A percentile compares a stretch with the other conserved stretches of the same genome.
Conservation (phyloP, 2,797 vertebrate species). For the Chloroceryle inda region DNA sequence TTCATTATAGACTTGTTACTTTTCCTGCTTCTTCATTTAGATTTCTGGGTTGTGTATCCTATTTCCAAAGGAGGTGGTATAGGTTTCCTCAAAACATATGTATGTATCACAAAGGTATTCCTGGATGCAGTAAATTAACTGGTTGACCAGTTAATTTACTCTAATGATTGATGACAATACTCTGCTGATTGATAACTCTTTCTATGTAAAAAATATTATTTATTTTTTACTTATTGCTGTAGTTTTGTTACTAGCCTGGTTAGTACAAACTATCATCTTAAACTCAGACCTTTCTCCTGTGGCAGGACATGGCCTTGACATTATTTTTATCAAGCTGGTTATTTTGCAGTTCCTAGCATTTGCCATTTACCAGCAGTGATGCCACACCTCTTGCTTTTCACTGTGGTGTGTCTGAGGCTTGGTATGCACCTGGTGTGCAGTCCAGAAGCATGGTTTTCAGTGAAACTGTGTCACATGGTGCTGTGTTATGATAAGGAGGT, state of each 20-base stretch:
- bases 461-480: background rate
- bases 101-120: background rate
- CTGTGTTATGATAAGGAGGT: slow-evolving; percentile 29
- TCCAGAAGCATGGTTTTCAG: background rate
- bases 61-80: background rate
- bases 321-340: background rate
- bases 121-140: background rate
- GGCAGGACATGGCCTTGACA: background rate
- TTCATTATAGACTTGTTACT: background rate
- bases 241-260: background rate
- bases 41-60: background rate
- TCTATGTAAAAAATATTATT: background rate
- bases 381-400: background rate
- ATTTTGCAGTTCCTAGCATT: background rate
- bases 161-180: background rate
- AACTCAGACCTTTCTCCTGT: background rate
- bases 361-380: background rate
- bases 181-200: background rate
- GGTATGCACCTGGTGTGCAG: background rate
- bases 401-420: fast-evolving
- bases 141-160: background rate
- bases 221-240: background rate
- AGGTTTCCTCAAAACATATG: background rate
- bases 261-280: background rate
- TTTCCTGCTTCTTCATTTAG: background rate